Base-by-base conservation (phyloP, 2,888 invertebrate genomes). In the Noctua comes region DNA sequence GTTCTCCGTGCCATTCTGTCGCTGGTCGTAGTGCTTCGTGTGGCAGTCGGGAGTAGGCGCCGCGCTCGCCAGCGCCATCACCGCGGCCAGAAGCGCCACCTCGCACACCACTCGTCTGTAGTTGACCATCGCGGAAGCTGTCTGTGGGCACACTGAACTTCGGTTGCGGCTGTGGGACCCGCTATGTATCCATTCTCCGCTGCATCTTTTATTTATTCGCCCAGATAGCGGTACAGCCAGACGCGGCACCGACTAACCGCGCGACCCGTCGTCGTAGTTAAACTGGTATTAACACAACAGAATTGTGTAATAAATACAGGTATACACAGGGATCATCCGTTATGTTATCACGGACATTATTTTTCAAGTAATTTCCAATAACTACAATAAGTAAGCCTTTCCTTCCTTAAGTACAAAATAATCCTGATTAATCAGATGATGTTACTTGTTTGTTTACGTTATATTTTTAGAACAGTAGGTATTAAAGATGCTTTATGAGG, bases 1-100 rank as follows among this genome's bases (percentile, higher is more conserved):
- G 95, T 98, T 98, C 89, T 98, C 98, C 0, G 97, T 96, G 2
- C 98, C 98, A 91, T 98, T 98, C 92, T 98, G 98, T 13, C 98
- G 95, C 91, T 98, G 98, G 93, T 98, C 98, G 92, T 97, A 98
- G 84, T 89, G 87, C 68, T 76, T 88, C 57, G 76, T 84, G 8
- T 78, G 51, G 73, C 88, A 89, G 80, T 94, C 93, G n/a, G 92
- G 89, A 6, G 92, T 88, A 6, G 94, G 92, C 0, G 96, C 95
- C 0, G 93, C 92, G 3, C 88, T 80, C 4, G 85, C 89, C 8
- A 89, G 76, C 6, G 89, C 86, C 68, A 91, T 75, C 40, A 93
- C 76, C 76, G 88, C 89, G 62, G 91, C 86, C 40, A 95, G 77
- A 73, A 95, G 84, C 79, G 92, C 94, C 83, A 93, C 94, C 86